Percentiles rank a stretch among this genome's conserved stretches.
phyloP scores from a whole-genome alignment of 92 coral and sea anemone genomes.

The Ricordea florida region DNA sequence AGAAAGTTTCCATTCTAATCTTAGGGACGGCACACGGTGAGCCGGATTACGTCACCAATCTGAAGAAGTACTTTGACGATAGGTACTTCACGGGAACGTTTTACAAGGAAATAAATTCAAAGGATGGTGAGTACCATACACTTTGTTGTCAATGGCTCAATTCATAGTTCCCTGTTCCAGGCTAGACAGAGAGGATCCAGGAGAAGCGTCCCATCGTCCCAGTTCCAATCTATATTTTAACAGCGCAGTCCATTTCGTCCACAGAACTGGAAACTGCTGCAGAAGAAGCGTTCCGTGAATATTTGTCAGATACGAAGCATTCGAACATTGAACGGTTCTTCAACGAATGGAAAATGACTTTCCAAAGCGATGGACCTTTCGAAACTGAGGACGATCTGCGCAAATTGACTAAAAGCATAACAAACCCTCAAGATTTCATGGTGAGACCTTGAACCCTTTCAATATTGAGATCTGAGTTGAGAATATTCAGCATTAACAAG shows the following conservation, averaged over 20 bases:
- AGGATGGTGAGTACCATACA: not conserved
- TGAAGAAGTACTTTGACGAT: constrained; percentile 23
- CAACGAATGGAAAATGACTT: constrained; percentile 54
- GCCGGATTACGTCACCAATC: constrained; percentile 32
- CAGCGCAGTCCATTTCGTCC: not conserved
- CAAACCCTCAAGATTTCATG: constrained; percentile 70
- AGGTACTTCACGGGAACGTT: constrained; percentile 9
- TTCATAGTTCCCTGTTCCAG: no score
- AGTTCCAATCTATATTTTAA: no score
- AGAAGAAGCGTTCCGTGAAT: constrained; percentile 28
- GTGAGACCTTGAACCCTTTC: no score
- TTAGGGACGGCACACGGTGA: no score
- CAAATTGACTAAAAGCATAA: not conserved
- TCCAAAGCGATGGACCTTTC: constrained; percentile 34
- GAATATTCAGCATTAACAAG: no score
- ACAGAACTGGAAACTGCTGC: constrained; percentile 44
- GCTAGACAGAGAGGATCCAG: no score
- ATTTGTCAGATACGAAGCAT: not conserved
- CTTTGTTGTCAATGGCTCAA: not conserved
- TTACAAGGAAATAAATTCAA: not conserved
- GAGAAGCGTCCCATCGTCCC: no score
- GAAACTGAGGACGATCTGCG: not conserved
- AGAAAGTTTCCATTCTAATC: no score
- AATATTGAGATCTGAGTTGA: no score
- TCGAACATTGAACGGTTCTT: constrained; percentile 14